Conservation (phyloP, 1,140 invertebrate genomes). For the Ceratina japonica region DNA sequence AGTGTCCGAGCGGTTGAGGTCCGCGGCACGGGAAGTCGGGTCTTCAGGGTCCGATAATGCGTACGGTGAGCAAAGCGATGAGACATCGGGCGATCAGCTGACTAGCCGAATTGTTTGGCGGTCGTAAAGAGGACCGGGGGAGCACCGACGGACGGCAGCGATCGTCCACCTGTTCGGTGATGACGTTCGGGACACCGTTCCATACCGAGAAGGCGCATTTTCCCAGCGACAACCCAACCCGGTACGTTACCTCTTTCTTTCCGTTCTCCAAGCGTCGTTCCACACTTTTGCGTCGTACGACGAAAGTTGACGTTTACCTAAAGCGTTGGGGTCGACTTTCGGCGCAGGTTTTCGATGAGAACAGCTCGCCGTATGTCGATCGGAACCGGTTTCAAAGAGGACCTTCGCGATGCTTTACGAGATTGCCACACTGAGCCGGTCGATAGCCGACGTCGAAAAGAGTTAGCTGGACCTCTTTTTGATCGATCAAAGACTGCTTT, state of each 20-base stretch:
- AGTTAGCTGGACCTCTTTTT: too few species aligned
- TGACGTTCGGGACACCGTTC: slow-evolving; percentile 72
- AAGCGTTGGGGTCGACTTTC: too few species aligned
- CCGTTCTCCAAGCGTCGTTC: not conserved
- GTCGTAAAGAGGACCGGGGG: slow-evolving; percentile 9
- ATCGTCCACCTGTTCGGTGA: slow-evolving; percentile 62
- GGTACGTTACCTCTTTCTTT: slow-evolving; percentile 55
- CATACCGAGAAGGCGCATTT: slow-evolving; percentile 69
- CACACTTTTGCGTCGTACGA: too few species aligned
- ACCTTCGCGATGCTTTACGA: not conserved
- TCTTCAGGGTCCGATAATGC: slow-evolving; percentile 47
- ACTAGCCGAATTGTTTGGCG: slow-evolving; percentile 70
- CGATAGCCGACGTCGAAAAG: too few species aligned
- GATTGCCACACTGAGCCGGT: too few species aligned
- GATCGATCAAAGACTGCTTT: too few species aligned
- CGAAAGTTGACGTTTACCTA: too few species aligned
- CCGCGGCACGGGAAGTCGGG: not conserved
- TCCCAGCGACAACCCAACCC: slow-evolving; percentile 58
- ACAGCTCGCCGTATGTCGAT: not conserved
- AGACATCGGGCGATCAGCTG: slow-evolving; percentile 70
- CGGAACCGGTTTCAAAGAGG: not conserved
- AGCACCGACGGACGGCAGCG: slow-evolving; percentile 12
- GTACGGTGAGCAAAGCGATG: slow-evolving; percentile 64
- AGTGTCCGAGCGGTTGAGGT: too few species aligned
- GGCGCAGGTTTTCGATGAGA: too few species aligned